Evolutionary conservation across 2,888 invertebrate species (phyloP).

Genomic region (Meta bourneti): DNA sequence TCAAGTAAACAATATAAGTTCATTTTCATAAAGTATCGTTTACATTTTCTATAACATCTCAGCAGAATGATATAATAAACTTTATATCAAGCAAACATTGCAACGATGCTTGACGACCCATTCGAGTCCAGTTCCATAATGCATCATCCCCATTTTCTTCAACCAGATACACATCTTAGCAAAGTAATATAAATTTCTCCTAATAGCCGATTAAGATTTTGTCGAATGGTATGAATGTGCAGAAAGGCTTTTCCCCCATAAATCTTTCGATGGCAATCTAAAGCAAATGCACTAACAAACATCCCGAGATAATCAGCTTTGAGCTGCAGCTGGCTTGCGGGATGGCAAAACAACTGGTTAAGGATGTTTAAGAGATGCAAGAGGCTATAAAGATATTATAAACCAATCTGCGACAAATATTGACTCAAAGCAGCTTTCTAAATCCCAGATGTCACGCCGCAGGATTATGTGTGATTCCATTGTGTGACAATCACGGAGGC

Average conservation of each 20-base stretch:
- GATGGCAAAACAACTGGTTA: background rate
- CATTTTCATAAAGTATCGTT: too few species aligned
- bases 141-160: too few species aligned
- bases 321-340: background rate
- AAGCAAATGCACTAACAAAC: conserved; percentile 11
- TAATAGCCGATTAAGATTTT: background rate
- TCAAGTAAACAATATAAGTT: too few species aligned
- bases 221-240: background rate
- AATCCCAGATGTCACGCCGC: conserved; percentile 4
- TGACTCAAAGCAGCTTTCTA: conserved; percentile 25
- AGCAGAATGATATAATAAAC: too few species aligned
- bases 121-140: too few species aligned
- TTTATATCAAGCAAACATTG: too few species aligned
- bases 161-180: background rate
- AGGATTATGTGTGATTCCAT: background rate
- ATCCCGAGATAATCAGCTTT: conserved; percentile 1
- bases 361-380: background rate
- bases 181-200: background rate
- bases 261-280: background rate
- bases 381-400: background rate
- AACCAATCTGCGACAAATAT: conserved; percentile 12
- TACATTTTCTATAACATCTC: too few species aligned
- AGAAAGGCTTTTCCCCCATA: background rate
- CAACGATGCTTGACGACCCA: too few species aligned
- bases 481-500: background rate